Conservation (phyloP, 2,888 invertebrate genomes). For the Malacosoma neustria region DNA sequence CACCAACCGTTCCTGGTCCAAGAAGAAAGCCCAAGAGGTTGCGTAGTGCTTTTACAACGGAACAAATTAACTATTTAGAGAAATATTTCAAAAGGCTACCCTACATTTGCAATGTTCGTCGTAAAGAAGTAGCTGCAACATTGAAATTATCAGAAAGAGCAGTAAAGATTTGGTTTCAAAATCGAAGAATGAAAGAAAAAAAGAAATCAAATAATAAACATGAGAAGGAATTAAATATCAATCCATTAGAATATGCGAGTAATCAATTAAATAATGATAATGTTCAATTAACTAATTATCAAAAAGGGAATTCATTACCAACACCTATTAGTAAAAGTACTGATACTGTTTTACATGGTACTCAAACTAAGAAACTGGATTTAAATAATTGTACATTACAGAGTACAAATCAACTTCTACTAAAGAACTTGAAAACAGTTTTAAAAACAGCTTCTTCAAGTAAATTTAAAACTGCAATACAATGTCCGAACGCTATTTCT, state of each 20-base stretch:
- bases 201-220: slow-evolving; percentile 44
- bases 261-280: slow-evolving; percentile 28
- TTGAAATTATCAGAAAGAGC: slow-evolving; percentile 82
- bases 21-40: slow-evolving; percentile 34
- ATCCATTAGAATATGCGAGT: slow-evolving; percentile 18
- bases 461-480: too few relatives aligned
- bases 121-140: slow-evolving; percentile 79
- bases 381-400: too few relatives aligned
- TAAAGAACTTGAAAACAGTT: too few relatives aligned
- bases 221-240: slow-evolving; percentile 19
- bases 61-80: slow-evolving; percentile 82
- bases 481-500: too few relatives aligned
- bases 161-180: slow-evolving; percentile 91
- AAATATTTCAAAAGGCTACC: slow-evolving; percentile 79
- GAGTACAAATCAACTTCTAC: too few relatives aligned
- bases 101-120: slow-evolving; percentile 79
- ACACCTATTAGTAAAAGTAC: slow-evolving; percentile 8
- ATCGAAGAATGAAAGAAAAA: slow-evolving; percentile 84
- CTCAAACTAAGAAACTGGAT: background rate
- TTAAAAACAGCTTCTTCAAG: too few relatives aligned
- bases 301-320: slow-evolving; percentile 21
- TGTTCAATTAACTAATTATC: slow-evolving; percentile 26
- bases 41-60: slow-evolving; percentile 82
- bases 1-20: background rate
- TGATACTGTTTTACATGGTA: slow-evolving; percentile 3